Conservation (phyloP, 2,888 invertebrate species). For the Rhopalosiphum nymphaeae region DNA sequence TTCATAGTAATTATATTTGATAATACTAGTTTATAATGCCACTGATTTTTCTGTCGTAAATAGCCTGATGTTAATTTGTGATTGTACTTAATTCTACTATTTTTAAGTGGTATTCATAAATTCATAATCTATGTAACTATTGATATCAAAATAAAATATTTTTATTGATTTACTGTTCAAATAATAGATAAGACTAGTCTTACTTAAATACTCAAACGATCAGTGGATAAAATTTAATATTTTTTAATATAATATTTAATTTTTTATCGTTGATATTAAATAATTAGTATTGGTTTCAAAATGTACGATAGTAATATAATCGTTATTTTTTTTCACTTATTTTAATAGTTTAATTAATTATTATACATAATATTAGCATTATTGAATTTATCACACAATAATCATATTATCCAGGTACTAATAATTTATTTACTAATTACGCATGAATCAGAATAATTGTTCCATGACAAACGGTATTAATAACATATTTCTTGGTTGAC, state of each 20-base stretch:
- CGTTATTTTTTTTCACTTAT: background rate
- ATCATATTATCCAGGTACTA: background rate
- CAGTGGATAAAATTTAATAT: background rate
- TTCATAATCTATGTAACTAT: background rate
- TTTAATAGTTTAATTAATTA: background rate
- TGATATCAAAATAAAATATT: background rate
- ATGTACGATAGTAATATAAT: background rate
- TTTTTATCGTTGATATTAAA: background rate
- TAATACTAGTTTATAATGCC: background rate
- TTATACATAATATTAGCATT: background rate
- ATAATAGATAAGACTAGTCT: background rate
- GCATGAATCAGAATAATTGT: slow-evolving; percentile 8
- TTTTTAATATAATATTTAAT: background rate
- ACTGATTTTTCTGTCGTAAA: background rate
- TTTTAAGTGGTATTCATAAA: background rate
- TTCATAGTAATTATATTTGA: slow-evolving; percentile 25
- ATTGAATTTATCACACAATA: background rate
- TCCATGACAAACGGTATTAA: slow-evolving; percentile 36
- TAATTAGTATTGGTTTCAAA: background rate
- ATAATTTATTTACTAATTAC: background rate
- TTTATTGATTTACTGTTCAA: background rate
- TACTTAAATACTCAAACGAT: background rate
- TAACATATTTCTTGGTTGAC: slow-evolving; percentile 21
- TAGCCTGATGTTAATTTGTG: background rate
- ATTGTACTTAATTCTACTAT: background rate